Percentiles rank a stretch among this genome's conserved stretches.
These are phyloP conservation scores for Mellilla xanthometata DNA, from an alignment of 2,888 invertebrate species.

Conservation along the genomic window DNA sequence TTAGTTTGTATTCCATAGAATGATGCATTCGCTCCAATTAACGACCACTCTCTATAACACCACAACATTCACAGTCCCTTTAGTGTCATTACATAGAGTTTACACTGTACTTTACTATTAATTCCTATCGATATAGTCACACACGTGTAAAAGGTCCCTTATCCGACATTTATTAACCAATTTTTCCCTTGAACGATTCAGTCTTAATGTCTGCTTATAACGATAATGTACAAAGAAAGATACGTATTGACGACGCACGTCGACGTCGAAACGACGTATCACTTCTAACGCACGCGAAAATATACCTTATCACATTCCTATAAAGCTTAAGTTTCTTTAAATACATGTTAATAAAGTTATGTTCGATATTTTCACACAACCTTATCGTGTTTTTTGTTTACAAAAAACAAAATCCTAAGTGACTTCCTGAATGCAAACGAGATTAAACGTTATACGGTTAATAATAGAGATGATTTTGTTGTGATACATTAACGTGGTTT, in stretches of 20 bases:
- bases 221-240: slow-evolving; percentile 70
- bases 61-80: no score
- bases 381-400: slow-evolving; percentile 61
- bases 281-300: slow-evolving; percentile 21
- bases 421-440: neutral
- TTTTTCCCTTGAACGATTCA: slow-evolving; percentile 75
- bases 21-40: no score
- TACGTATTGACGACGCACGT: slow-evolving; percentile 61
- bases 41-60: no score
- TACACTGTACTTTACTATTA: no score
- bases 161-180: slow-evolving; percentile 71
- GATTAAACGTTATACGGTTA: neutral
- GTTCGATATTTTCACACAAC: slow-evolving; percentile 72
- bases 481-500: no score
- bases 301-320: slow-evolving; percentile 1
- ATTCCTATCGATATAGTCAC: no score
- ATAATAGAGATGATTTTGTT: slow-evolving; percentile 5
- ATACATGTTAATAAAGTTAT: slow-evolving; percentile 55
- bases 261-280: slow-evolving; percentile 40
- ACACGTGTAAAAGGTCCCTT: slow-evolving; percentile 32
- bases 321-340: neutral
- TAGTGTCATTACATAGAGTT: no score
- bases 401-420: neutral
- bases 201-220: slow-evolving; percentile 69
- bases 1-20: no score